Conservation (phyloP, 1,140 invertebrate genomes). For the Manduca sexta region DNA sequence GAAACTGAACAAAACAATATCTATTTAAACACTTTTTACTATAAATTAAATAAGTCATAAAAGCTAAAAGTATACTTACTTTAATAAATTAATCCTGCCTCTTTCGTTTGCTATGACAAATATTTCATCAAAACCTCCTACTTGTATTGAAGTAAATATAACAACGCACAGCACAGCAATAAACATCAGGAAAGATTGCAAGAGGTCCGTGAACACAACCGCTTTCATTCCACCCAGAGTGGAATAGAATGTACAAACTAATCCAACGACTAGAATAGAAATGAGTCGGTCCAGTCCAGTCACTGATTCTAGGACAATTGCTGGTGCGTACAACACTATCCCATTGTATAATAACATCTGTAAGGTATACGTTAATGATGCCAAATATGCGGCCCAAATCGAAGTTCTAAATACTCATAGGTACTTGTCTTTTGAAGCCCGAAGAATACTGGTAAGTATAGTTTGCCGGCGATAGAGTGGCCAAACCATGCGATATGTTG, state of each 20-base stretch:
- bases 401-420: slow-evolving; percentile 91
- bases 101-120: slow-evolving; percentile 78
- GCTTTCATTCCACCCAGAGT: slow-evolving; percentile 95
- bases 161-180: slow-evolving; percentile 84
- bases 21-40: no score
- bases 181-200: slow-evolving; percentile 89
- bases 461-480: slow-evolving; percentile 85
- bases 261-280: slow-evolving; percentile 88
- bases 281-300: slow-evolving; percentile 82
- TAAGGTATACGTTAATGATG: slow-evolving; percentile 85
- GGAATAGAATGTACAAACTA: slow-evolving; percentile 96
- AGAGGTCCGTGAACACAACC: slow-evolving; percentile 93
- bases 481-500: slow-evolving; percentile 86
- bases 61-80: slow-evolving; percentile 75
- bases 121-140: slow-evolving; percentile 81
- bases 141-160: slow-evolving; percentile 80
- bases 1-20: slow-evolving; percentile 75
- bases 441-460: slow-evolving; percentile 93
- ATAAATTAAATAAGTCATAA: no score
- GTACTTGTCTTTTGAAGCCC: slow-evolving; percentile 88
- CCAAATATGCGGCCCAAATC: slow-evolving; percentile 82
- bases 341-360: slow-evolving; percentile 94
- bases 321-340: slow-evolving; percentile 93
- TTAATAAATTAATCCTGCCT: slow-evolving; percentile 84
- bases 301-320: slow-evolving; percentile 90